Percentiles rank a stretch among this genome's conserved stretches.
Conservation (phyloP, 2,888 invertebrate genomes). For the Rotaria magnacalcarata region DNA sequence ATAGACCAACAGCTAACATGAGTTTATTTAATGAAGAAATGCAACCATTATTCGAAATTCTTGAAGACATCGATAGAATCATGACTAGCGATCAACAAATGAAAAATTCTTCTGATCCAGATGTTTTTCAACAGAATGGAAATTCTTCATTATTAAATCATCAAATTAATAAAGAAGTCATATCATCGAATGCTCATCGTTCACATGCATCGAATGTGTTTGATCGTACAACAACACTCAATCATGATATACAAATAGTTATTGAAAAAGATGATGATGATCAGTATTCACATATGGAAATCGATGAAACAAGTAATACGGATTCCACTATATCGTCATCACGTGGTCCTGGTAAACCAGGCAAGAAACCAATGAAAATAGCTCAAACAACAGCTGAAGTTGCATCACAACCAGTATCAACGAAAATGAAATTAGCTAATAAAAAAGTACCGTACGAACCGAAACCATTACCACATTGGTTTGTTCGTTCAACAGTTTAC, state of each 20-base stretch:
- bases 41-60: neutral
- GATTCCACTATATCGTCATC: neutral
- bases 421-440: neutral
- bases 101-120: neutral
- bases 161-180: neutral
- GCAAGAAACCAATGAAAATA: neutral
- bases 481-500: conserved; percentile 3
- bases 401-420: neutral
- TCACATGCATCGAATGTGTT: conserved; percentile 7
- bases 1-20: neutral
- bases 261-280: conserved; percentile 25
- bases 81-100: neutral
- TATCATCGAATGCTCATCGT: neutral
- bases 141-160: neutral
- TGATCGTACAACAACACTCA: conserved; percentile 1
- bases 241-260: conserved; percentile 28
- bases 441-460: conserved; percentile 28
- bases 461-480: conserved; percentile 17
- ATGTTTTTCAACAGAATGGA: neutral
- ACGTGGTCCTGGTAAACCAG: neutral
- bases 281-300: neutral
- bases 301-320: conserved; percentile 23
- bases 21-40: conserved; percentile 30
- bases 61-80: neutral
- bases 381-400: neutral